phyloP scores from a whole-genome alignment of 1,140 invertebrate genomes.

The Cydia pomonella region DNA sequence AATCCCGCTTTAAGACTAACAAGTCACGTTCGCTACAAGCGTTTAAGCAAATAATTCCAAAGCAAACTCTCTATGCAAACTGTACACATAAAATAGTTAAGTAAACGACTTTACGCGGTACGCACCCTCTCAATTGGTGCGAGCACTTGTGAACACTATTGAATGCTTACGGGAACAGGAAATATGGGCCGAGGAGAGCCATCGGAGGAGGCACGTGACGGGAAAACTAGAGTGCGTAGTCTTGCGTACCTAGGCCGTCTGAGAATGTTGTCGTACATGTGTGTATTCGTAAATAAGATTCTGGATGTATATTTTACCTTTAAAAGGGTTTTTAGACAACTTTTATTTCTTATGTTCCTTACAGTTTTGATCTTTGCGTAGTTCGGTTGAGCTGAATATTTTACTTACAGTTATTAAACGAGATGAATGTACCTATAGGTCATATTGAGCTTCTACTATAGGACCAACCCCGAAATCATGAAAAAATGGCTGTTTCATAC shows the following conservation, averaged over 20 bases:
- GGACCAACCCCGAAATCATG: too few species aligned
- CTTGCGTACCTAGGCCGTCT: not conserved
- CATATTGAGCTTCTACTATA: too few species aligned
- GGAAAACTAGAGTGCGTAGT: not conserved
- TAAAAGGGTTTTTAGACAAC: too few species aligned
- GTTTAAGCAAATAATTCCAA: constrained; percentile 1
- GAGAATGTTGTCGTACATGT: too few species aligned
- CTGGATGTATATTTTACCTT: too few species aligned
- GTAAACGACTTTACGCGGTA: constrained; percentile 17
- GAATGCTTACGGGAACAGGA: constrained; percentile 20
- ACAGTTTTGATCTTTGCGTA: too few species aligned
- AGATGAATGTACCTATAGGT: too few species aligned
- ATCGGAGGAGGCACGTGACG: constrained; percentile 15
- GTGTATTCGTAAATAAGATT: too few species aligned
- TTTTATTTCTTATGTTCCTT: too few species aligned
- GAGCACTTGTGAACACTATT: constrained; percentile 27
- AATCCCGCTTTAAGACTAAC: not conserved
- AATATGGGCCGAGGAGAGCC: constrained; percentile 12
- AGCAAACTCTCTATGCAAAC: constrained; percentile 13
- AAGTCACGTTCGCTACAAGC: not conserved
- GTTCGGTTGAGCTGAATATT: too few species aligned
- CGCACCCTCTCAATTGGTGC: constrained; percentile 21
- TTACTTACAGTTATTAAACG: too few species aligned
- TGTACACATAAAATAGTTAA: constrained; percentile 27
- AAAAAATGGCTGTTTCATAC: too few species aligned